phyloP scores from a whole-genome alignment of 2,113 vertebrate genomes.

The Hiodon alosoides region DNA sequence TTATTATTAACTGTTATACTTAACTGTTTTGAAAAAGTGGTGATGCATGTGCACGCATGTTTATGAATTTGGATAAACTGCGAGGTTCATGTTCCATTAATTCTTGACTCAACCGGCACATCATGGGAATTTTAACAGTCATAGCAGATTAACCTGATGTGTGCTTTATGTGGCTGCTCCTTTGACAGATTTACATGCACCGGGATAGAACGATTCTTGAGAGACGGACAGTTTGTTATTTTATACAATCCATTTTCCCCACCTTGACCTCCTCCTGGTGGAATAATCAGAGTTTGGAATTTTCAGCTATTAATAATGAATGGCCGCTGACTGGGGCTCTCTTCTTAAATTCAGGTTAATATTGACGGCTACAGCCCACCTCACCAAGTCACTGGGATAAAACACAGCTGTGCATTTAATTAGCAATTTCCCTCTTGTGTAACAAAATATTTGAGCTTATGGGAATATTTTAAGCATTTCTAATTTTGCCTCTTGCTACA shows the following conservation, averaged over 20 bases:
- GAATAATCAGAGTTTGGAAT: constrained; percentile 90
- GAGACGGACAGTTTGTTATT: constrained; percentile 82
- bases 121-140: constrained; percentile 91
- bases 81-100: constrained; percentile 56
- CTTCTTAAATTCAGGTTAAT: constrained; percentile 15
- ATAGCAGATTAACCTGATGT: constrained; percentile 87
- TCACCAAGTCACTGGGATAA: constrained; percentile 28
- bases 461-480: not conserved
- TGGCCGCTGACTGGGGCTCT: constrained; percentile 56
- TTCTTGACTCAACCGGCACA: constrained; percentile 74
- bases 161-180: constrained; percentile 62
- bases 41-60: too few relatives aligned
- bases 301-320: constrained; percentile 95
- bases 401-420: constrained; percentile 1
- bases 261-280: constrained; percentile 89
- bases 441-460: not conserved
- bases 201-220: constrained; percentile 79
- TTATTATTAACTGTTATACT: too few relatives aligned
- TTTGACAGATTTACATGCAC: constrained; percentile 90
- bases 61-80: constrained; percentile 55
- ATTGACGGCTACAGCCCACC: constrained; percentile 18
- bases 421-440: constrained; percentile 8
- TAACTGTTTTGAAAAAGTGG: too few relatives aligned
- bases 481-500: too few relatives aligned
- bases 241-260: constrained; percentile 82